These are phyloP conservation scores for Acomys russatus DNA, from an alignment of 2,797 vertebrate genomes.

Conservation along the genomic window DNA sequence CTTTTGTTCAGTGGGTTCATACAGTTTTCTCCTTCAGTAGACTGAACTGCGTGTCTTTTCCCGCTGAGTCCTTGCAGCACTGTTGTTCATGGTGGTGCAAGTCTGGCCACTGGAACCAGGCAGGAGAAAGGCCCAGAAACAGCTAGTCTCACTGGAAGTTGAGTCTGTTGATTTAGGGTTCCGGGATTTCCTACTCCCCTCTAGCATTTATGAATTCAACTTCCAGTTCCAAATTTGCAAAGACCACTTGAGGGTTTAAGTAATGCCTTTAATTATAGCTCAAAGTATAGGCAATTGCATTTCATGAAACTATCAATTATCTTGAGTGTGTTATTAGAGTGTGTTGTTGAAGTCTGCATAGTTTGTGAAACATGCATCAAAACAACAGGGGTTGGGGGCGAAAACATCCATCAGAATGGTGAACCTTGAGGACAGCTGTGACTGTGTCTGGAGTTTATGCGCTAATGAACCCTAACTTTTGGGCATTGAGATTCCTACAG, in stretches of 20 bases:
- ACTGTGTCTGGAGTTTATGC: slow-evolving; percentile 70
- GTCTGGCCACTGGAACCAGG: slow-evolving; percentile 54
- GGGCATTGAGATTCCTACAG: slow-evolving; percentile 40
- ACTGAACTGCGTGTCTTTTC: background rate
- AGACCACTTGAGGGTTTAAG: slow-evolving; percentile 85
- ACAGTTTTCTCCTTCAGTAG: background rate
- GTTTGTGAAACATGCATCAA: slow-evolving; percentile 82
- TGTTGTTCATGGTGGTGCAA: background rate
- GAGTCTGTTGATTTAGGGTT: slow-evolving; percentile 84
- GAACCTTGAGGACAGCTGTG: slow-evolving; percentile 76
- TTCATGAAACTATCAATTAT: slow-evolving; percentile 88
- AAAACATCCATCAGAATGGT: slow-evolving; percentile 73
- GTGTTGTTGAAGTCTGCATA: slow-evolving; percentile 82
- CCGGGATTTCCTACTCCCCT: slow-evolving; percentile 83
- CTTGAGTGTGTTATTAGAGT: slow-evolving; percentile 86
- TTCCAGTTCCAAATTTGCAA: slow-evolving; percentile 89
- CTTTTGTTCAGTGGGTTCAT: background rate
- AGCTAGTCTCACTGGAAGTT: slow-evolving; percentile 61
- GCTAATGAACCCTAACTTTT: slow-evolving; percentile 72
- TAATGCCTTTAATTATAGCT: slow-evolving; percentile 89
- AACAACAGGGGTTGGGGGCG: slow-evolving; percentile 68
- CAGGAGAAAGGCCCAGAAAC: slow-evolving; percentile 40
- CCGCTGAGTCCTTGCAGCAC: background rate
- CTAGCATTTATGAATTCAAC: slow-evolving; percentile 86
- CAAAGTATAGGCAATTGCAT: slow-evolving; percentile 86